A percentile compares a stretch with the other conserved stretches of the same genome.
Evolutionary conservation across 2,113 vertebrate genomes (phyloP).

Genomic region (Geothlypis trichas): DNA sequence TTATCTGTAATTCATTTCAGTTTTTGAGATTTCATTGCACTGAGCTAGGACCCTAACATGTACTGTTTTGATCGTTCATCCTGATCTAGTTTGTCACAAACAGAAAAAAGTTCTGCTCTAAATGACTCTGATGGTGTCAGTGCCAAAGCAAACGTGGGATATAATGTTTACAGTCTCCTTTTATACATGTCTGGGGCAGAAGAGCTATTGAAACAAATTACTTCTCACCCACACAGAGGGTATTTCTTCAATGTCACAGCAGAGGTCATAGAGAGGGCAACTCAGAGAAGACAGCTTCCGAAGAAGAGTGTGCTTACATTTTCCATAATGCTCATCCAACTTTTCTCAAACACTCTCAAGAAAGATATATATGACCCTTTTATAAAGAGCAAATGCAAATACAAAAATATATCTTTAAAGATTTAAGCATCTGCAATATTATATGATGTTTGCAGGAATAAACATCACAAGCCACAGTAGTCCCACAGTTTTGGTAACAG

Average conservation of each 20-base stretch:
- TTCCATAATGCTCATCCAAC: slow-evolving; percentile 2
- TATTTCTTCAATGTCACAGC: slow-evolving; percentile 71
- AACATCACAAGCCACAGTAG: neutral
- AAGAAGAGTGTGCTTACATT: neutral
- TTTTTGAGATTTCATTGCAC: neutral
- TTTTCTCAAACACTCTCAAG: slow-evolving; percentile 4
- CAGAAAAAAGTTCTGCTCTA: slow-evolving; percentile 53
- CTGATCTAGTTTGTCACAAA: slow-evolving; percentile 39
- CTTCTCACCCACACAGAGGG: slow-evolving; percentile 65
- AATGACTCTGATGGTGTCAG: slow-evolving; percentile 65
- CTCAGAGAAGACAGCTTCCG: neutral
- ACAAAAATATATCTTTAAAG: slow-evolving; percentile 1
- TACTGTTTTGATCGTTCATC: neutral
- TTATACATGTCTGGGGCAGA: slow-evolving; percentile 71
- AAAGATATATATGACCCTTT: neutral
- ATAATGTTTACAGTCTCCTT: slow-evolving; percentile 72
- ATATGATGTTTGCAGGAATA: neutral
- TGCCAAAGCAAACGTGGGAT: slow-evolving; percentile 67
- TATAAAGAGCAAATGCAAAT: neutral
- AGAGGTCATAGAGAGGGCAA: slow-evolving; percentile 73
- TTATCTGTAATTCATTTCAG: slow-evolving; percentile 16
- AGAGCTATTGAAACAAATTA: slow-evolving; percentile 65
- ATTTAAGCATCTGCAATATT: neutral
- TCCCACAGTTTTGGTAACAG: neutral
- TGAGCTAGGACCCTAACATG: neutral